Evolutionary conservation across 2,113 vertebrate species (phyloP), one percentile per base, ranked within the genome.

Genomic region (Carassius gibelio): DNA sequence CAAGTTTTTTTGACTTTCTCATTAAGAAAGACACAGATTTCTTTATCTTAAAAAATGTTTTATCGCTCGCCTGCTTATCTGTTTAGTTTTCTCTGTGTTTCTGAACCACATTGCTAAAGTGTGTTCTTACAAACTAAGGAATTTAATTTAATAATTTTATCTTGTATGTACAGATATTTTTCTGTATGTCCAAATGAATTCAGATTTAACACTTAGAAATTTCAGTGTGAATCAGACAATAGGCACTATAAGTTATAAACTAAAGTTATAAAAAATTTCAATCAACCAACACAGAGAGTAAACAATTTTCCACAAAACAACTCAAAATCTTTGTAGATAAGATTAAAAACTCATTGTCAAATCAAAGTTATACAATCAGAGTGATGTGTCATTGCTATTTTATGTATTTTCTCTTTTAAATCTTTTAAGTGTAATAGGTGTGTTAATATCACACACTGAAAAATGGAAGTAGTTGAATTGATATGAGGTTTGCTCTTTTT

Each of bases 111-210:
- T 50, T 42, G 8, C 19, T 71, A 42, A 71, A 71, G 34, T 38
- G 42, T 72, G 66, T 69, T 36, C 69, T 5, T 8, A 38, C 30
- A 69, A 69, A 69, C 68, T 5, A 11, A 72, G 19, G 30, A 2
- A 30, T 30, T 30, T 30, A 1, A 2, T 30, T 30, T 30, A 30
- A 30, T 30, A 30, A 30, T 75, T 75, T 50, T 15, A n/a, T 75
- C 14, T 76, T 15, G 23, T 55, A 34, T 34, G 45, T 34, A 30
- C 48, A 55, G 74, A 48, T 26, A 76, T 50, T 75, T 75, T 75
- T 75, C 45, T 75, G 42, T 75, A 75, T 75, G 72, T 75, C 72
- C 21, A 23, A 81, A 66, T 66, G n/a, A 48, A 19, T 69, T 55
- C 62, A 42, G 19, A 64, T 48, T 42, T 50, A 68, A 52, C 8